phyloP scores from a whole-genome alignment of 2,113 vertebrate species.

The Gymnarchus niloticus region DNA sequence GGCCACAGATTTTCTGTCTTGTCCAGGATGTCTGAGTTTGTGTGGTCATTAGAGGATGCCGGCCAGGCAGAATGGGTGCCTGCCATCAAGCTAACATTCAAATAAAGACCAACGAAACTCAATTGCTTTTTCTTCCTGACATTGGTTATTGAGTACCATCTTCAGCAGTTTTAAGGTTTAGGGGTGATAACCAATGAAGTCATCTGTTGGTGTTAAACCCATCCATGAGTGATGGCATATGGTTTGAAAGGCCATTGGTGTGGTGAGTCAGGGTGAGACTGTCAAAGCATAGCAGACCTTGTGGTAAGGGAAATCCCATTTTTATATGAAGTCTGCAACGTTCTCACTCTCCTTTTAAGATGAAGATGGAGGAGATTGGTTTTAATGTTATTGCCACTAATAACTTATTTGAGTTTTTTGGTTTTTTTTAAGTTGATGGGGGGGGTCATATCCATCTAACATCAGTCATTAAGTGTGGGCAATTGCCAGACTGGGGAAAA shows the following conservation, averaged over 20 bases:
- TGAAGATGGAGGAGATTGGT: background rate
- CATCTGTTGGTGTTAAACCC: background rate
- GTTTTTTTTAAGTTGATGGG: conserved; percentile 25
- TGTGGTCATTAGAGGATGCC: background rate
- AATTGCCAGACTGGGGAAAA: background rate
- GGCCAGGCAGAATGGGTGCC: background rate
- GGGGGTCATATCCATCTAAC: background rate
- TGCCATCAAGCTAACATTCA: background rate
- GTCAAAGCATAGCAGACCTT: background rate
- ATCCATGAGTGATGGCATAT: background rate
- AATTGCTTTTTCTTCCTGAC: background rate
- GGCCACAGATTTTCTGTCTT: background rate
- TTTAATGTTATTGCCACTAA: conserved; percentile 43
- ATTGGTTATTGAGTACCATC: background rate
- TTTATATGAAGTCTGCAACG: too few species aligned
- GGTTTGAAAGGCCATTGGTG: background rate
- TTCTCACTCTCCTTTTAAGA: background rate
- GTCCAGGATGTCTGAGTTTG: background rate
- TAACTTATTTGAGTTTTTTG: conserved; percentile 49
- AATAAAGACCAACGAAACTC: conserved; percentile 18
- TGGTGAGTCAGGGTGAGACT: background rate
- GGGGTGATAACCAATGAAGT: background rate
- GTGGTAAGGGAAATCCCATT: background rate
- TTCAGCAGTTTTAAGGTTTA: background rate
- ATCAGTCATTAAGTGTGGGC: background rate